phyloP scores from a whole-genome alignment of 2,888 invertebrate genomes.

The Chrysodeixis includens region DNA sequence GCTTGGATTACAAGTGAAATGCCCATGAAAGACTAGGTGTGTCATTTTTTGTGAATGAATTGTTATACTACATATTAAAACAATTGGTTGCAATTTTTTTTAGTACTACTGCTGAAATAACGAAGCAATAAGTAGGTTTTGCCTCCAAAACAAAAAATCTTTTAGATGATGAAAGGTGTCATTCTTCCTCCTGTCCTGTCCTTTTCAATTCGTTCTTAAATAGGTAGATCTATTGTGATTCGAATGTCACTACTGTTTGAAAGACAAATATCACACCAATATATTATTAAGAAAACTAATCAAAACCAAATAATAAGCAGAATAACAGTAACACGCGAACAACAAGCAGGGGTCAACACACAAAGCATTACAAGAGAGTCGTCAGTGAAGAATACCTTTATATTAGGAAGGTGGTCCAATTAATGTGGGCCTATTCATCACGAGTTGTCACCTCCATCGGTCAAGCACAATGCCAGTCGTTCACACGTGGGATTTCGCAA shows the following conservation, averaged over 20 bases:
- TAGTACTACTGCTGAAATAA: too few relatives aligned
- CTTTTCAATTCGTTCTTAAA: too few relatives aligned
- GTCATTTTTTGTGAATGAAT: too few relatives aligned
- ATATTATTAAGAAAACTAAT: background rate
- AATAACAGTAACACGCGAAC: constrained; percentile 27
- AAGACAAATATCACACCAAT: background rate
- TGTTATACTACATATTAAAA: too few relatives aligned
- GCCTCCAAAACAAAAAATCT: too few relatives aligned
- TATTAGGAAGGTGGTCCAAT: constrained; percentile 50
- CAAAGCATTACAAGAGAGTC: constrained; percentile 27
- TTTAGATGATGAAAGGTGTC: too few relatives aligned
- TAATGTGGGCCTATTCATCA: constrained; percentile 64
- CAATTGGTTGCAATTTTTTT: too few relatives aligned
- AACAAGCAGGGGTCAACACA: constrained; percentile 20
- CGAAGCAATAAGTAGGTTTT: too few relatives aligned
- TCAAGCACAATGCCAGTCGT: constrained; percentile 63
- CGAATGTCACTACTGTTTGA: too few relatives aligned
- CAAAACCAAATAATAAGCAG: background rate
- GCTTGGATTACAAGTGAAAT: background rate
- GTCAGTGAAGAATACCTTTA: constrained; percentile 51
- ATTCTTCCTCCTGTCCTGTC: too few relatives aligned
- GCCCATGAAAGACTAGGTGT: background rate
- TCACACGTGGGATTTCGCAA: constrained; percentile 70
- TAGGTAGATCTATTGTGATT: too few relatives aligned
- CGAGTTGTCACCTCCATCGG: constrained; percentile 65